Conservation (phyloP, 2,888 invertebrate species). For the Drosophila monieri region DNA sequence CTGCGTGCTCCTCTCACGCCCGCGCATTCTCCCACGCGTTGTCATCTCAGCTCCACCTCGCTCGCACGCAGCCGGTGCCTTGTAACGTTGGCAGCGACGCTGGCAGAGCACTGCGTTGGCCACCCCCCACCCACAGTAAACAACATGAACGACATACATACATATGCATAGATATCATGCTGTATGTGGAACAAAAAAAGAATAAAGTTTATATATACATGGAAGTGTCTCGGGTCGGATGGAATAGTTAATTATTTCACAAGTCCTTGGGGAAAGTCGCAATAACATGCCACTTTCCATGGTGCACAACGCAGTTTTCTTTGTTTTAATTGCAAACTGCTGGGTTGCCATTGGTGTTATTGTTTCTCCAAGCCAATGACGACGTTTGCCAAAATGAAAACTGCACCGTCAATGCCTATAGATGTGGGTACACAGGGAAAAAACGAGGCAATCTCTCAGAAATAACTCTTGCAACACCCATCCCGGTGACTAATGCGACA, state of each 20-base stretch:
- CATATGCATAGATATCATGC: background rate
- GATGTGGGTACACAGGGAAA: background rate
- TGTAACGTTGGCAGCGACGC: background rate
- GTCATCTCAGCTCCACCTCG: conserved; percentile 13
- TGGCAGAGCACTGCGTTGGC: conserved; percentile 2
- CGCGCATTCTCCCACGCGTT: conserved; percentile 38
- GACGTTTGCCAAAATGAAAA: conserved; percentile 30
- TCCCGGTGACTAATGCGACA: no score
- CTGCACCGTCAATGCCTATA: no score
- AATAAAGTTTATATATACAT: conserved; percentile 1
- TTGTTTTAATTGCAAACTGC: conserved; percentile 23
- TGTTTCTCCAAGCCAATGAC: conserved; percentile 34
- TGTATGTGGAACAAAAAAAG: background rate
- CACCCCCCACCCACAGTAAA: conserved; percentile 7
- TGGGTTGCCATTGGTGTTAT: conserved; percentile 13
- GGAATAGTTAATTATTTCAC: conserved; percentile 34
- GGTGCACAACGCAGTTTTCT: conserved; percentile 40
- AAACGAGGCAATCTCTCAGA: background rate
- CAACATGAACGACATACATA: background rate
- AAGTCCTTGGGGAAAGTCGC: conserved; percentile 40
- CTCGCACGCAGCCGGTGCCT: conserved; percentile 38
- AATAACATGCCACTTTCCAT: conserved; percentile 33
- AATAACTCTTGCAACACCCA: background rate
- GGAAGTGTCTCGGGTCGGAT: background rate
- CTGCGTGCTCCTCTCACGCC: conserved; percentile 10